Evolutionary conservation across 2,888 invertebrate genomes (phyloP).

Genomic region (Chrysodeixis includens): DNA sequence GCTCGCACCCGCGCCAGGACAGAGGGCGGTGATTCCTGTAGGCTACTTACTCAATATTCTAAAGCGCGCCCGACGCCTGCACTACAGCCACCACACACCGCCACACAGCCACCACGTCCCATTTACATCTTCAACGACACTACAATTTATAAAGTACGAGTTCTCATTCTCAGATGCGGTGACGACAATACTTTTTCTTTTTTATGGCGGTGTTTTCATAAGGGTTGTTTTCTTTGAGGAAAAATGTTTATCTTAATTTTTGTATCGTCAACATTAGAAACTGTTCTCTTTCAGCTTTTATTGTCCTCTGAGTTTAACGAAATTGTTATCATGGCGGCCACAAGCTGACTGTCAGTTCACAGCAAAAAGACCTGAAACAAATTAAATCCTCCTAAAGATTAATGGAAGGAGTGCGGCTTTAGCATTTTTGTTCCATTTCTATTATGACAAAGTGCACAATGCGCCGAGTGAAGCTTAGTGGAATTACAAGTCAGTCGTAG

Average conservation of each 20-base stretch:
- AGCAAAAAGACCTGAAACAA: slow-evolving; percentile 32
- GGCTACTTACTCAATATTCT: slow-evolving; percentile 88
- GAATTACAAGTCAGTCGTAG: slow-evolving; percentile 29
- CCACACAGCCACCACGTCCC: slow-evolving; percentile 26
- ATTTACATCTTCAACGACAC: slow-evolving; percentile 30
- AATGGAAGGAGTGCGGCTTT: slow-evolving; percentile 44
- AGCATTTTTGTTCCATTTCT: slow-evolving; percentile 39
- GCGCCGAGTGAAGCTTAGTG: slow-evolving; percentile 54
- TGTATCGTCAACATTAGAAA: not conserved
- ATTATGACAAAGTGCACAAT: slow-evolving; percentile 57
- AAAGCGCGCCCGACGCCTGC: slow-evolving; percentile 79
- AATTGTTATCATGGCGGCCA: not conserved
- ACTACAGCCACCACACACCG: slow-evolving; percentile 63
- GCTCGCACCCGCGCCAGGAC: slow-evolving; percentile 69
- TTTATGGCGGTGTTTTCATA: not conserved
- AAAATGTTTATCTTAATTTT: not conserved
- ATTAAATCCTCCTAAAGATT: slow-evolving; percentile 38
- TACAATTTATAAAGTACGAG: slow-evolving; percentile 24
- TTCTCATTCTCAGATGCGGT: slow-evolving; percentile 10
- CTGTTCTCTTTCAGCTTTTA: not conserved
- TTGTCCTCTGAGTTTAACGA: not conserved
- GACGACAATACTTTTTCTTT: slow-evolving; percentile 6
- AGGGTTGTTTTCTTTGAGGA: not conserved
- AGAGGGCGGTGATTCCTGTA: slow-evolving; percentile 66
- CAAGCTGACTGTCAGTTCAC: not conserved